Conservation (phyloP, 2,113 vertebrate species). For the Hyaena hyaena region DNA sequence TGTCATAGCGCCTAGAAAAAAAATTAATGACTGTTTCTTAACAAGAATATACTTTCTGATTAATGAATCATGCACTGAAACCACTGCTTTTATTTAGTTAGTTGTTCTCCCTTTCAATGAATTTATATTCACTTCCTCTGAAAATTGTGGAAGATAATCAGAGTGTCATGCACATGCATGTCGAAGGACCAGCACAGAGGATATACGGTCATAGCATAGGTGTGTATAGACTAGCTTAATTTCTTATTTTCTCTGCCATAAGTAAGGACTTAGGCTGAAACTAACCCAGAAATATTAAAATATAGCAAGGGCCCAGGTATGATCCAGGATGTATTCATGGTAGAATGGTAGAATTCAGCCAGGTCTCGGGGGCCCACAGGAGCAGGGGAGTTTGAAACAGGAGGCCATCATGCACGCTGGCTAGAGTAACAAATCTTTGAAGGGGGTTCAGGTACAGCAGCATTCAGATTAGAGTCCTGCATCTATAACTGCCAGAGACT, state of each 20-base stretch:
- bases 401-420: not conserved
- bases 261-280: not conserved
- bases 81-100: slow-evolving; percentile 45
- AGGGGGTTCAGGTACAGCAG: no score
- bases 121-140: slow-evolving; percentile 17
- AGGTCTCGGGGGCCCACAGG: not conserved
- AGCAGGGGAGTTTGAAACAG: not conserved
- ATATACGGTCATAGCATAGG: not conserved
- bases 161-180: not conserved
- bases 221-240: slow-evolving; percentile 4
- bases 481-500: not conserved
- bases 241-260: not conserved
- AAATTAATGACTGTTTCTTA: slow-evolving; percentile 23
- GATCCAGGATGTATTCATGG: not conserved
- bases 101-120: slow-evolving; percentile 6
- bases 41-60: slow-evolving; percentile 30
- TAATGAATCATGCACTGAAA: slow-evolving; percentile 34
- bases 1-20: not conserved
- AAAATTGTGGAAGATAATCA: slow-evolving; percentile 33
- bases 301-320: not conserved
- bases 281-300: slow-evolving; percentile 10
- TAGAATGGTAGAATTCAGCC: not conserved
- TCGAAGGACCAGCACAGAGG: not conserved
- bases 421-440: not conserved
- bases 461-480: not conserved